A percentile compares a stretch with the other conserved stretches of the same genome.
These are phyloP conservation scores for Salvelinus sp. DNA, from an alignment of 2,113 vertebrate species.

Conservation along the genomic window DNA sequence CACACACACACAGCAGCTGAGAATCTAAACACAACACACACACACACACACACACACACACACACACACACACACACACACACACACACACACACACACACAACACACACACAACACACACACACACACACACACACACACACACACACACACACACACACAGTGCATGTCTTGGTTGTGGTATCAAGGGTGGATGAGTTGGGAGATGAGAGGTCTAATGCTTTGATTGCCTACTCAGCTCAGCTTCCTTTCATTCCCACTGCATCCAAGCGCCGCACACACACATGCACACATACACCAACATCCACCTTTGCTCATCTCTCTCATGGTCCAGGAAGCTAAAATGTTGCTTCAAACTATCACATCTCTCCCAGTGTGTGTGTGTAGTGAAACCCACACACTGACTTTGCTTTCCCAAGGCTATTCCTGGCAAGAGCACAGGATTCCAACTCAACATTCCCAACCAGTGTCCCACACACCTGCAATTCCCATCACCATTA, in stretches of 20 bases:
- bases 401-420: constrained; percentile 14
- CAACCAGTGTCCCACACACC: not conserved
- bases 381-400: not conserved
- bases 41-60: constrained; percentile 3
- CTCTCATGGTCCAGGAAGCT: not conserved
- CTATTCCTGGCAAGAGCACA: constrained; percentile 26
- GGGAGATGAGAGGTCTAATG: not conserved
- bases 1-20: no score
- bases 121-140: constrained; percentile 3
- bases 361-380: no score
- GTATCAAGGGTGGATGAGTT: constrained; percentile 17
- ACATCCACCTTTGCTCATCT: not conserved
- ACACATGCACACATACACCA: not conserved
- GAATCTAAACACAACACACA: not conserved
- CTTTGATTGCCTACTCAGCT: not conserved
- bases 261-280: not conserved
- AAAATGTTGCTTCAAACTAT: no score
- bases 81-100: constrained; percentile 12
- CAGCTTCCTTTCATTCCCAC: not conserved
- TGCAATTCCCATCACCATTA: not conserved
- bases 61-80: constrained; percentile 11
- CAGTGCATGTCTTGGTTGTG: not conserved
- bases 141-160: not conserved
- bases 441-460: not conserved
- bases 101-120: no score